These are phyloP conservation scores for Mesitornis unicolor DNA, from an alignment of 2,113 vertebrate species.

Conservation along the genomic window DNA sequence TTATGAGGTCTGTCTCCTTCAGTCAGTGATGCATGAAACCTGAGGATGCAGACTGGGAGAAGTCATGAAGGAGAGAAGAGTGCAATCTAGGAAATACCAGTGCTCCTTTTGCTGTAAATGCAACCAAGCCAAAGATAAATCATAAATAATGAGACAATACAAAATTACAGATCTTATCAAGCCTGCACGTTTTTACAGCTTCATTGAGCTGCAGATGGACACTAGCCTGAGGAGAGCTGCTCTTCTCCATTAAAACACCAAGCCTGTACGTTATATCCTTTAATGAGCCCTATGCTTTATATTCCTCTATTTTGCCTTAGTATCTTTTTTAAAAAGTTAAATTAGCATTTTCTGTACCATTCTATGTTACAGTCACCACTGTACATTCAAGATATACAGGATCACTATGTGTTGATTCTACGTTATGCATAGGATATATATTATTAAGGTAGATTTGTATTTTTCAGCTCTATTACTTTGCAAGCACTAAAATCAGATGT, in stretches of 20 bases:
- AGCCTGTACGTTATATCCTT: neutral
- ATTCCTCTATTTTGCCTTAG: neutral
- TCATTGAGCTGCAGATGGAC: neutral
- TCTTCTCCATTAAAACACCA: neutral
- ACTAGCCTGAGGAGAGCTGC: neutral
- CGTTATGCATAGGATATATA: neutral
- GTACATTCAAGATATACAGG: neutral
- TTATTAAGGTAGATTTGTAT: neutral
- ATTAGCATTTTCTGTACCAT: neutral
- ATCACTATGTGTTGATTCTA: accelerated
- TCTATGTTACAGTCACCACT: neutral
- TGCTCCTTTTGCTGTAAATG: neutral
- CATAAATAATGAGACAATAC: neutral
- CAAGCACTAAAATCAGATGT: neutral
- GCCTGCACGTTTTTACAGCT: accelerated
- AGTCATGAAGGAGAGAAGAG: neutral
- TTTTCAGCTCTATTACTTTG: neutral
- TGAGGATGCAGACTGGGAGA: neutral
- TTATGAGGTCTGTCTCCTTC: neutral
- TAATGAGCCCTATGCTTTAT: neutral
- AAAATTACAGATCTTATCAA: neutral
- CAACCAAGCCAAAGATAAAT: neutral
- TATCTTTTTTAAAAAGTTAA: neutral
- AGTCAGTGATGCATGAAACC: neutral
- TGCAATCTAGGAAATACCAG: neutral